Evolutionary conservation across 2,888 invertebrate species (phyloP), one percentile per base, ranked within the genome.

Genomic region (Aleiodes alternator): DNA sequence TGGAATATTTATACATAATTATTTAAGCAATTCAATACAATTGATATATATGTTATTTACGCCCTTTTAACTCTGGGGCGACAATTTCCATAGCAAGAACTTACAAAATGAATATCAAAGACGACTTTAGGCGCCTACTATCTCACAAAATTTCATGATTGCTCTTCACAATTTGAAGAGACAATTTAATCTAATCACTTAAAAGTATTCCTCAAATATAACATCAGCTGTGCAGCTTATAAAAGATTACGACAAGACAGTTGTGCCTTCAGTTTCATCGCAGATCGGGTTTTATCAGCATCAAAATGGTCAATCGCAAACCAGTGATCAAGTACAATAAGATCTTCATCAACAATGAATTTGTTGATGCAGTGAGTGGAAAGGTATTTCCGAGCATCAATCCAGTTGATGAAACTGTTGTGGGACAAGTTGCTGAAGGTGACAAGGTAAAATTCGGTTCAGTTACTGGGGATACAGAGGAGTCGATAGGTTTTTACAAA

Each of bases 341-440:
- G 23, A 34, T 89, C 29, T 88, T 89, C 69, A 87, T 89, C 71
- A 87, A 89, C 77, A 88, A 88, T 76, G 84, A 84, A 77, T 89
- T 86, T 82, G 83, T 87, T 11, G 90, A 93, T 81, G 90, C 93
- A 0, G 89, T 85, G 5, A 92, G 91, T 81, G 93, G 93, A 0
- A 92, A 92, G 82, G 92, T 91, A 3, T 94, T 94, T 83, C 86
- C 91, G n/a, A 91, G 92, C 4, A 81, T 92, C 61, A 92, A 93
- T 85, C 93, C 93, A 4, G 80, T 90, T 1, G 92, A 90, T 70
- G 92, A 90, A 69, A 89, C 90, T 79, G 89, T 88, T 64, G 91
- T 92, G 59, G 87, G 87, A n/a, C 87, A 91, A 76, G 88, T 92
- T 12, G 87, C 91, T 68, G 92, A 92, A 85, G 93, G 90, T 71